Evolutionary conservation across 2,113 vertebrate genomes (phyloP), one percentile per base, ranked within the genome.

Genomic region (Anhinga rufa): DNA sequence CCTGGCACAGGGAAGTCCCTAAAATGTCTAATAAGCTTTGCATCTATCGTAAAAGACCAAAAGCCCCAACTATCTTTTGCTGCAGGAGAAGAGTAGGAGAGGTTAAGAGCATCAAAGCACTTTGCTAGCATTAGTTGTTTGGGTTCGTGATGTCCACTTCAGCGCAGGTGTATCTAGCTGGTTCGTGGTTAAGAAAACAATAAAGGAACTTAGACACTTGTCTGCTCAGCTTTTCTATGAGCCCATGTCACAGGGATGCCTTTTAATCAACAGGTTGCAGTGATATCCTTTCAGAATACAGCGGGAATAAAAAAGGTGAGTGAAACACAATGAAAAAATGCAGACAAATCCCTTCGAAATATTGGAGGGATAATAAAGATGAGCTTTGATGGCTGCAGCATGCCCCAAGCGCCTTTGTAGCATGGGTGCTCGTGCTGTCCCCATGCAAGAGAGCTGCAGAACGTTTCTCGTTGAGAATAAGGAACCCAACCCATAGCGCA

Each of bases 401-500:
- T 36, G 40, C 10, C 10, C 44, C 13, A 12, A 34, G 40, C 21
- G 40, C 15, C 40, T 48, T n/a, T 18, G 34, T 12, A 38, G 28
- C 13, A 1, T 16, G 34, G 40, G 3, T 58, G 36, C 21, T 66
- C 1, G 0, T n/a, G 31, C 32, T 58, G 32, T 32, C 44, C 25
- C 36, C 36, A 36, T 31, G 36, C 31, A 32, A 25, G 57, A n/a
- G 26, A 52, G 22, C 26, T 58, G n/a, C 42, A 57, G 40, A 49
- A 36, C 25, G 22, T 18, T 49, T 55, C 65, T 51, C 1, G 1
- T 38, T 40, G 55, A 48, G 19, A 10, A 31, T 22, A 19, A 72
- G 36, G 32, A 57, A 19, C 10, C 9, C 36, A 44, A 57, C 12
- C 4, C 1, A 0, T 55, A 51, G 21, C 5, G 0, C 51, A 28